These are phyloP conservation scores for Notechis scutatus DNA, from an alignment of 2,113 vertebrate genomes.

Conservation along the genomic window DNA sequence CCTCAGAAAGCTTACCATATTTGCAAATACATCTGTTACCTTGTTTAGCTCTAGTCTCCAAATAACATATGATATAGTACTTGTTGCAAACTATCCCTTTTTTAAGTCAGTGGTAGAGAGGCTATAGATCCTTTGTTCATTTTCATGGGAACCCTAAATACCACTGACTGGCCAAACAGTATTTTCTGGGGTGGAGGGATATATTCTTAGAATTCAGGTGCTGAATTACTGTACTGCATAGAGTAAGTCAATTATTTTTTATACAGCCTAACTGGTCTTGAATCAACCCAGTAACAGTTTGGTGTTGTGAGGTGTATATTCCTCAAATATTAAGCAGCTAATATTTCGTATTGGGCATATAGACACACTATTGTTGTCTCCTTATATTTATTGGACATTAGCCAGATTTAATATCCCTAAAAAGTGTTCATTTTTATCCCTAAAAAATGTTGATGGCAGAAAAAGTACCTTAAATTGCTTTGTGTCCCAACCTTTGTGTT, in stretches of 20 bases:
- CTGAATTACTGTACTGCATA: neutral
- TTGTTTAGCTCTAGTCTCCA: neutral
- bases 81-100: neutral
- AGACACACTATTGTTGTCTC: neutral
- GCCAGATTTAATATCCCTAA: neutral
- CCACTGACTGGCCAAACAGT: neutral
- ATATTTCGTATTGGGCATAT: neutral
- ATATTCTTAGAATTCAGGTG: neutral
- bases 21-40: neutral
- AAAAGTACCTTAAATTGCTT: neutral
- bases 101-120: neutral
- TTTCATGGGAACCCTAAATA: neutral
- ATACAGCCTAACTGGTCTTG: neutral
- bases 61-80: neutral
- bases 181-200: neutral
- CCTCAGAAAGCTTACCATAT: neutral
- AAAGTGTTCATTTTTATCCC: neutral
- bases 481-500: neutral
- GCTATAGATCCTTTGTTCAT: neutral
- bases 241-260: neutral
- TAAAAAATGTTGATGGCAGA: neutral
- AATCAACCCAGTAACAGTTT: neutral
- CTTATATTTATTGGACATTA: neutral
- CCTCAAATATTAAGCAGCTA: neutral
- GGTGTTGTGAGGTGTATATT: neutral